Evolutionary conservation across 2,797 vertebrate species (phyloP).

Genomic region (Capromys pilorides): DNA sequence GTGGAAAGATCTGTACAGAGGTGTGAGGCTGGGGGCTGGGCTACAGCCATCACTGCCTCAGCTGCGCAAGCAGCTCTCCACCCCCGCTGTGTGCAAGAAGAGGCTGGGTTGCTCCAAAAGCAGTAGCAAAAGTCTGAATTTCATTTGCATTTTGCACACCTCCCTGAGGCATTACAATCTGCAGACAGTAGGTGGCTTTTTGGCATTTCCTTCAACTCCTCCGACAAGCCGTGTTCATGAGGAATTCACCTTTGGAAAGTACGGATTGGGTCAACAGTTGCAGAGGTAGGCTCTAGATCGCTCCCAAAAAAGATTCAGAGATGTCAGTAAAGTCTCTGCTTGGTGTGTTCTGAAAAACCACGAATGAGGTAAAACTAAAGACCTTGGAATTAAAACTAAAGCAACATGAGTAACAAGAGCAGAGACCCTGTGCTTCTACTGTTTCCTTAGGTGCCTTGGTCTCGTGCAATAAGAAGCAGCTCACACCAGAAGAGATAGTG

Average conservation of each 20-base stretch:
- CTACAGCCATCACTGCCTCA: background rate
- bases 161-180: background rate
- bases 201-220: background rate
- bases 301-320: background rate
- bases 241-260: background rate
- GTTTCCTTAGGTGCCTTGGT: background rate
- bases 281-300: background rate
- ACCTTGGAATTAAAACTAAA: background rate
- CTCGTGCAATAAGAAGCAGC: background rate
- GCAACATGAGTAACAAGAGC: background rate
- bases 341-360: background rate
- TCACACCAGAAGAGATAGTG: background rate
- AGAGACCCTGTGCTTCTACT: background rate
- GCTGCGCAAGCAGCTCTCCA: background rate
- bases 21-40: background rate
- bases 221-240: background rate
- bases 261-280: background rate
- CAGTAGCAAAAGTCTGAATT: background rate
- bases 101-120: rapidly evolving
- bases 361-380: background rate
- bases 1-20: background rate
- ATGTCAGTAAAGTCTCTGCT: background rate
- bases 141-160: background rate
- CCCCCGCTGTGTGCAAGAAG: rapidly evolving
- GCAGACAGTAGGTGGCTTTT: background rate